A percentile compares a stretch with the other conserved stretches of the same genome.
Conservation (phyloP, 2,113 vertebrate species). For the Genyomyrus donnyi region DNA sequence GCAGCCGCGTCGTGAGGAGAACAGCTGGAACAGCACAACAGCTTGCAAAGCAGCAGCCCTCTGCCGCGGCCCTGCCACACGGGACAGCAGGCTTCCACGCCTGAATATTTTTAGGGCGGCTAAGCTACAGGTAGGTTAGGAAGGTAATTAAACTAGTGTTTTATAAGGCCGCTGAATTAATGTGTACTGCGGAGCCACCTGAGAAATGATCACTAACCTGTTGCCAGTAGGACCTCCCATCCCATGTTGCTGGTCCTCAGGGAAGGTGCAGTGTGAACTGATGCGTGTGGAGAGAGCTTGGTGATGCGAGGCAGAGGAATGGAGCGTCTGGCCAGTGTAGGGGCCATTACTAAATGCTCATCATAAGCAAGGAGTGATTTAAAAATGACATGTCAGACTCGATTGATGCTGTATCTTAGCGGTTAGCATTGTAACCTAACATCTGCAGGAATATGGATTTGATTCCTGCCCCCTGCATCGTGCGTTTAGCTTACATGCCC, state of each 20-base stretch:
- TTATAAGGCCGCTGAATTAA: not conserved
- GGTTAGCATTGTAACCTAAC: not conserved
- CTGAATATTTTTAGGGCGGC: not conserved
- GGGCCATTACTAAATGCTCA: not conserved
- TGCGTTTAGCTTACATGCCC: not conserved
- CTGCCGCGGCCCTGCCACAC: not conserved
- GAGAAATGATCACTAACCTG: not conserved
- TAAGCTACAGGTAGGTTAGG: not conserved
- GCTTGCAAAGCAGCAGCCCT: not conserved
- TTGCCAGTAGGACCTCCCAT: not conserved
- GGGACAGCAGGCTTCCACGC: not conserved
- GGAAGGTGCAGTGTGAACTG: not conserved
- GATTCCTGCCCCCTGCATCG: not conserved
- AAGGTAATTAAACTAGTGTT: not conserved
- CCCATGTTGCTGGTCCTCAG: not conserved
- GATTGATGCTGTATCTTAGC: not conserved
- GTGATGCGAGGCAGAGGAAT: not conserved
- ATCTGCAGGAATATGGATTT: not conserved
- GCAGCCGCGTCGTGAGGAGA: not conserved
- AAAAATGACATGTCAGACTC: not conserved
- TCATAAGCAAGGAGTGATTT: not conserved
- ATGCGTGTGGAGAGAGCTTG: not conserved
- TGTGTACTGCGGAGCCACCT: not conserved
- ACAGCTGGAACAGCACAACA: not conserved
- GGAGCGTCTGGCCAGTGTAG: not conserved